Evolutionary conservation across 2,113 vertebrate genomes (phyloP), one percentile per base, ranked within the genome.

Genomic region (Thamnophis sirtalis): DNA sequence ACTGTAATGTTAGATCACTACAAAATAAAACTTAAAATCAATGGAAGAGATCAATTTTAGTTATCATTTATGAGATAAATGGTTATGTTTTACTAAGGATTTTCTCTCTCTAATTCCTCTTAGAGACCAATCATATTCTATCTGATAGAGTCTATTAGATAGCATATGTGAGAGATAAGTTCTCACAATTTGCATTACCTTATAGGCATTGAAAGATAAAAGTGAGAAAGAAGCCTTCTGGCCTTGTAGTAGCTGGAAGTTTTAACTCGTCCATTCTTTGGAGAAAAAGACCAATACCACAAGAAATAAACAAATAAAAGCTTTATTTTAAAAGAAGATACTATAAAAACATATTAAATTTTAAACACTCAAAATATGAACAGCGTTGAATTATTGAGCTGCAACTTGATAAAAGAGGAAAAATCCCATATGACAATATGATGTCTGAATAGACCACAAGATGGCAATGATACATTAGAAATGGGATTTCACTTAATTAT

Each of bases 1-100:
- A 98, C 73, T 94, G 96, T 93, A 99, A 50, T 6, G 96, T 96
- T 93, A 99, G 96, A 85, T 95, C 98, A 96, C 99, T 99, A 92
- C 24, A 91, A 88, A 86, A 94, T 92, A 95, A 95, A 96, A 51
- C 90, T 26, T 8, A 89, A 38, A 94, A 92, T 63, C 0, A 92
- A 89, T 91, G 90, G 56, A 4, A 92, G 93, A 95, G 60, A 9
- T 13, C 54, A 5, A 63, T 91, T 43, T 80, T 8, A 80, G 3
- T 15, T 2, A 28, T 1, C 17, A 91, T 92, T 73, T 1, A 91
- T 0, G 93, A 43, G 33, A 80, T 80, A 80, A 80, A 80, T 21
- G 33, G n/a, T 43, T 43, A 73, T 73, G 17, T 80, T 80, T 80
- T n/a, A 73, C n/a, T 73, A 19, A 73, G n/a, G 13, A 73, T 73